phyloP scores from a whole-genome alignment of 2,888 invertebrate genomes.

The Agrilus biguttatus region DNA sequence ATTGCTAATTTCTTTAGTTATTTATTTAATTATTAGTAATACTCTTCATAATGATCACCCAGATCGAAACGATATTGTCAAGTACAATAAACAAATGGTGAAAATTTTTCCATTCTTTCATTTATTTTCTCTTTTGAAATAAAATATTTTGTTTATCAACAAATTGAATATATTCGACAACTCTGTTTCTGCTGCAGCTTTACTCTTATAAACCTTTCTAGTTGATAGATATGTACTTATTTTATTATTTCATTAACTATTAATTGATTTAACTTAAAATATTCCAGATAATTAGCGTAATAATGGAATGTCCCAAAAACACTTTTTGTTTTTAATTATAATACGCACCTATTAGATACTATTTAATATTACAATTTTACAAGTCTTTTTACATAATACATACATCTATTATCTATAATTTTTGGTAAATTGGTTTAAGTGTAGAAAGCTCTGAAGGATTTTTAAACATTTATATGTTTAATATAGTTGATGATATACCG shows the following conservation, averaged over 20 bases:
- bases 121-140: no score
- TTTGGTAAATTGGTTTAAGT: no score
- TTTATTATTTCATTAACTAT: background rate
- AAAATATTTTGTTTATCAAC: background rate
- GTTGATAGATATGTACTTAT: background rate
- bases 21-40: no score
- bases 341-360: background rate
- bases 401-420: no score
- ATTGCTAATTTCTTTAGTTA: no score
- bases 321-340: background rate
- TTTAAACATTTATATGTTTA: no score
- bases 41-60: no score
- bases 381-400: background rate
- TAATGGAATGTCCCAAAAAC: background rate
- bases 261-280: background rate
- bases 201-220: background rate
- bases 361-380: background rate
- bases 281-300: background rate
- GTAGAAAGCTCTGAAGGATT: no score
- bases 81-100: no score
- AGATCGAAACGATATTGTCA: no score
- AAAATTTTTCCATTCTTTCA: no score
- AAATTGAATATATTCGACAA: background rate
- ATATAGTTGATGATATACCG: no score
- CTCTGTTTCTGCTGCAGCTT: background rate